Evolutionary conservation across 2,113 vertebrate genomes (phyloP), one percentile per base, ranked within the genome.

Genomic region (Megaptera novaeangliae): DNA sequence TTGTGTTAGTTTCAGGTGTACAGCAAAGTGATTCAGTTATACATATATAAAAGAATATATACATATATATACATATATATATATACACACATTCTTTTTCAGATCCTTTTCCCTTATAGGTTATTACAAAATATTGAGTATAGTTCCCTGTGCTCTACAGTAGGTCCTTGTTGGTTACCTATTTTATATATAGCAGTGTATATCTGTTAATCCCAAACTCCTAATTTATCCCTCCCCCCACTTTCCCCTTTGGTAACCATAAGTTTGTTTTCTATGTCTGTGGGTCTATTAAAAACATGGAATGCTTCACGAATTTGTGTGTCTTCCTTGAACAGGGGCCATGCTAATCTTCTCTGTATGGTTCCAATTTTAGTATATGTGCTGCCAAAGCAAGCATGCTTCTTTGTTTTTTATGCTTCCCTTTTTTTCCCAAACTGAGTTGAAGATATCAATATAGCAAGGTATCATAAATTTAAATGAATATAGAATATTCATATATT

Each of bases 41-140:
- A 1, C 41, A 74, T 2, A 44, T 74, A 18, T 75, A 52, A 52
- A 52, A 52, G 15, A 52, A 29, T 75, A 46, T 17, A 17, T 10
- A 46, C 4, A 0, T 9, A 12, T 17, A 17, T 46, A 46, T 15
- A 0, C 36, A 36, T 29, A 12, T 29, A 1, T 29, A 0, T 44
- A 29, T 1, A 44, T 9, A 12, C 20, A 57, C 18, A 44, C 44
- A 23, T 77, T 20, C 6, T 57, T 57, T 57, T 57, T 77, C 44
- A 49, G 27, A 77, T 77, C 49, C 29, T 31, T 34, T 49, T 34
- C 74, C 44, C 74, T 49, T 34, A 34, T 31, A 74, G 27, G 46
- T 46, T 31, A 77, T 17, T 77, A 77, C 5, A 75, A 46, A 75
- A 75, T 75, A 75, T 21, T 46, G 44, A 75, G 31, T 11, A 75